A percentile compares a stretch with the other conserved stretches of the same genome.
Evolutionary conservation across 2,113 vertebrate species (phyloP).

Genomic region (Aegotheles bennettii): DNA sequence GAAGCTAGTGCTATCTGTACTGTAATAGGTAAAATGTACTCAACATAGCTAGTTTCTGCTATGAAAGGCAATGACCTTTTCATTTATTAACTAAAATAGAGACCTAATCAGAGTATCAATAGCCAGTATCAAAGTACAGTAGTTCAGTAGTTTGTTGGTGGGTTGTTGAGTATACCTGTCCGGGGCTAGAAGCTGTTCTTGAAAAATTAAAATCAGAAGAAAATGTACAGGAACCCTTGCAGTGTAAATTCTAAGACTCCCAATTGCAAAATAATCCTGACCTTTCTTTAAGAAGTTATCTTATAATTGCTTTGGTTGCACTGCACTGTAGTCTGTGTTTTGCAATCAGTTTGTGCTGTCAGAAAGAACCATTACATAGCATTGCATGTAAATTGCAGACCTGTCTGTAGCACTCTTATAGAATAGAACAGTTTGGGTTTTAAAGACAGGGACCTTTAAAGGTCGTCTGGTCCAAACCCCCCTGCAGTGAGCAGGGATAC

Average conservation of each 20-base stretch:
- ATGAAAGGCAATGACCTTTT: neutral
- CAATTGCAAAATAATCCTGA: neutral
- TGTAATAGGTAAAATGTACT: neutral
- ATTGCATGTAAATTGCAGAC: neutral
- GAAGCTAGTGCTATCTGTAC: neutral
- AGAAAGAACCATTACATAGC: accelerated
- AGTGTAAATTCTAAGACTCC: neutral
- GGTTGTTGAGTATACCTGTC: neutral
- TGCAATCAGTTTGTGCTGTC: neutral
- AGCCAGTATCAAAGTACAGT: neutral
- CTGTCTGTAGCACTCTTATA: neutral
- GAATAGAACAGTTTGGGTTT: neutral
- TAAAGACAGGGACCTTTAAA: neutral
- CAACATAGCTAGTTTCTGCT: neutral
- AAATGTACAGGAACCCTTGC: neutral
- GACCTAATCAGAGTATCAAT: neutral
- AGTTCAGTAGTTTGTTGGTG: neutral
- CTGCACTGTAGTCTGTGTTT: neutral
- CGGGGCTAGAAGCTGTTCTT: neutral
- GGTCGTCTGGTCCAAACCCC: neutral
- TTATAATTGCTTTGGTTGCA: neutral
- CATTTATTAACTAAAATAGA: neutral
- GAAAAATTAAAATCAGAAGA: neutral
- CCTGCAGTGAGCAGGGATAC: neutral
- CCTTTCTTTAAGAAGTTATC: neutral